A percentile compares a stretch with the other conserved stretches of the same genome.
Evolutionary conservation across 1,140 invertebrate species (phyloP).

Genomic region (Leptonema lineaticorne): DNA sequence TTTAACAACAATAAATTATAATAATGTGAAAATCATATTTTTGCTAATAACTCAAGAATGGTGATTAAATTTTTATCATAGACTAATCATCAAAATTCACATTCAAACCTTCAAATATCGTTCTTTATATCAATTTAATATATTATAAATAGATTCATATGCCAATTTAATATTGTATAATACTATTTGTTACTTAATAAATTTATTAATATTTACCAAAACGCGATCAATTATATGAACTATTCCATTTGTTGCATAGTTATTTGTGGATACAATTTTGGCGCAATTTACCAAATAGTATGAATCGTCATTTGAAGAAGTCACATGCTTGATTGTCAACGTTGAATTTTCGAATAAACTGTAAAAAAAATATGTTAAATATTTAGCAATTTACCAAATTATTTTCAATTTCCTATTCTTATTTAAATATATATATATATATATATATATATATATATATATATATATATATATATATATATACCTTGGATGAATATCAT

Average conservation of each 20-base stretch:
- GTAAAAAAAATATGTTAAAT: constrained; percentile 8
- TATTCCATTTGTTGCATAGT: constrained; percentile 25
- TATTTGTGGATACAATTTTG: constrained; percentile 15
- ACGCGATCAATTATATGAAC: constrained; percentile 30
- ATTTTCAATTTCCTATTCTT: not conserved
- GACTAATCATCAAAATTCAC: too few relatives aligned
- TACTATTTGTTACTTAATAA: not conserved
- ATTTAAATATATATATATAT: constrained; percentile 10
- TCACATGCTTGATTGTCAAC: constrained; percentile 7
- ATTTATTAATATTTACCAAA: constrained; percentile 24
- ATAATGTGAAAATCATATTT: too few relatives aligned
- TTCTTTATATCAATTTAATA: not conserved
- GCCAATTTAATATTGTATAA: not conserved
- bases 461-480: constrained; percentile 11
- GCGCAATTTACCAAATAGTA: constrained; percentile 31
- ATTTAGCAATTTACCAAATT: not conserved
- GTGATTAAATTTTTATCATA: too few relatives aligned
- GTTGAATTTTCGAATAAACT: constrained; percentile 25
- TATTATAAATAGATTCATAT: not conserved
- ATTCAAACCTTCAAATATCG: not conserved
- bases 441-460: constrained; percentile 10
- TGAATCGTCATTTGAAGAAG: not conserved
- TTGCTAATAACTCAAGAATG: too few relatives aligned
- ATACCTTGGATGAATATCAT: constrained; percentile 18
- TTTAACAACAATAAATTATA: too few relatives aligned